phyloP scores from a whole-genome alignment of 2,888 invertebrate species.

The Andrena flavipes region DNA sequence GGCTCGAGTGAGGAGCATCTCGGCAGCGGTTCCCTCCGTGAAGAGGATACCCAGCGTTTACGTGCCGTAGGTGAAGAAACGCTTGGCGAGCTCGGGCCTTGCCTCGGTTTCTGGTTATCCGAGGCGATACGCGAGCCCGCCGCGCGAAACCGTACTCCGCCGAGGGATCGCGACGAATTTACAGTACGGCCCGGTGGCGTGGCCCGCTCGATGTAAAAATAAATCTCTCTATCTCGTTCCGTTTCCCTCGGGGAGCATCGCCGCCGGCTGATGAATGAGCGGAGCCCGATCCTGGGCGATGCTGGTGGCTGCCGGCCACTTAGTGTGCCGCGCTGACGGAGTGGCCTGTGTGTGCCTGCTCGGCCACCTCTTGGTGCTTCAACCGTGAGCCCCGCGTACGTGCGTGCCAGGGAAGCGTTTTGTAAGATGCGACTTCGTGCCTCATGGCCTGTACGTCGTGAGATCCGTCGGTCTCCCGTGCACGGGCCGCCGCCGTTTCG shows the following conservation, averaged over 20 bases:
- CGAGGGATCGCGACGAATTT: slow-evolving; percentile 23
- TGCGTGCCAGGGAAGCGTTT: slow-evolving; percentile 75
- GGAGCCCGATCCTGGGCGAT: slow-evolving; percentile 39
- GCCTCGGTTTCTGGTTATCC: neutral
- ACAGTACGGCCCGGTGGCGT: neutral
- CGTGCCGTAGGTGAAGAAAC: slow-evolving; percentile 60
- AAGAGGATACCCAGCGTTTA: slow-evolving; percentile 45
- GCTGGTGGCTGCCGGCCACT: slow-evolving; percentile 42
- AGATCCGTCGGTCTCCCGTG: slow-evolving; percentile 49
- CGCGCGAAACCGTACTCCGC: neutral
- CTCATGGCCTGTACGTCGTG: slow-evolving; percentile 63
- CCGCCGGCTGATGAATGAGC: slow-evolving; percentile 53
- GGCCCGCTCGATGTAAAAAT: slow-evolving; percentile 59
- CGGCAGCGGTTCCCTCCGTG: neutral
- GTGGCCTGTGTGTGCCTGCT: slow-evolving; percentile 41
- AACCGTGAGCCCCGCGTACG: slow-evolving; percentile 34
- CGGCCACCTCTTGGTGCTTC: slow-evolving; percentile 30
- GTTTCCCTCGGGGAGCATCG: slow-evolving; percentile 13
- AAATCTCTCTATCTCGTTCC: slow-evolving; percentile 43
- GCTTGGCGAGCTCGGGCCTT: neutral
- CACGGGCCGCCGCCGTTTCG: slow-evolving; percentile 37
- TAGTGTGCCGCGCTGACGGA: slow-evolving; percentile 49
- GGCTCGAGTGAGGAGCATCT: neutral
- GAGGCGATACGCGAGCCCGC: neutral
- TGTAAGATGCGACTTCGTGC: slow-evolving; percentile 77